phyloP scores from a whole-genome alignment of 2,888 invertebrate species.

The Formica aserva region DNA sequence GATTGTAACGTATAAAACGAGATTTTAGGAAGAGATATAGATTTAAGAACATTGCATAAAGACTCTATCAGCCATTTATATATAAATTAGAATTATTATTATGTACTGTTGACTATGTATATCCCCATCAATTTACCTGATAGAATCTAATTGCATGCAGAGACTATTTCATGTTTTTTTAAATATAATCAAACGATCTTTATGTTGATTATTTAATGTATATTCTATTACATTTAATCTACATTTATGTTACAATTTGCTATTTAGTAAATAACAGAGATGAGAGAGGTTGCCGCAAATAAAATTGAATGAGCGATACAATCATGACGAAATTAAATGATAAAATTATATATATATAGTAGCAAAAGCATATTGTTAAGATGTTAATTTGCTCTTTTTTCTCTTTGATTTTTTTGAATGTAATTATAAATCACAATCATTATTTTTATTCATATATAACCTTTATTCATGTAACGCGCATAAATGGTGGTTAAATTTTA shows the following conservation, averaged over 20 bases:
- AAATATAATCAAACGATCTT: slow-evolving; percentile 77
- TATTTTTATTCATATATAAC: not conserved
- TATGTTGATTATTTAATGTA: slow-evolving; percentile 74
- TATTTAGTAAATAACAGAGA: slow-evolving; percentile 34
- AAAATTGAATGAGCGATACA: not conserved
- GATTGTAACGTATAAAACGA: slow-evolving; percentile 62
- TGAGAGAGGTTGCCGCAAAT: not conserved
- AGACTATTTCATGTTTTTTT: slow-evolving; percentile 54
- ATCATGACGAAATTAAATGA: slow-evolving; percentile 21
- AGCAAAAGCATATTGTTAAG: not conserved
- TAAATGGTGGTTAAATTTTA: slow-evolving; percentile 11
- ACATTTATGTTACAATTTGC: slow-evolving; percentile 56
- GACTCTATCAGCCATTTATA: slow-evolving; percentile 55
- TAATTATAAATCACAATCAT: not conserved
- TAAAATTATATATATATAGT: not conserved
- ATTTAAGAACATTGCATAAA: slow-evolving; percentile 47
- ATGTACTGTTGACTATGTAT: slow-evolving; percentile 64
- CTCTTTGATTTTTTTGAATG: not conserved
- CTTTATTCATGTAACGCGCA: not conserved
- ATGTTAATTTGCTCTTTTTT: slow-evolving; percentile 4
- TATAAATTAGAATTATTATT: slow-evolving; percentile 69
- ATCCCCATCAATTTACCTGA: slow-evolving; percentile 68
- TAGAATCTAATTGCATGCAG: slow-evolving; percentile 45
- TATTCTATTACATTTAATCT: slow-evolving; percentile 74
- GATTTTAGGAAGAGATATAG: slow-evolving; percentile 52